Base-by-base conservation (phyloP, 30 jellyfish, hydroid and myxozoan species). In the Pelagia noctiluca region DNA sequence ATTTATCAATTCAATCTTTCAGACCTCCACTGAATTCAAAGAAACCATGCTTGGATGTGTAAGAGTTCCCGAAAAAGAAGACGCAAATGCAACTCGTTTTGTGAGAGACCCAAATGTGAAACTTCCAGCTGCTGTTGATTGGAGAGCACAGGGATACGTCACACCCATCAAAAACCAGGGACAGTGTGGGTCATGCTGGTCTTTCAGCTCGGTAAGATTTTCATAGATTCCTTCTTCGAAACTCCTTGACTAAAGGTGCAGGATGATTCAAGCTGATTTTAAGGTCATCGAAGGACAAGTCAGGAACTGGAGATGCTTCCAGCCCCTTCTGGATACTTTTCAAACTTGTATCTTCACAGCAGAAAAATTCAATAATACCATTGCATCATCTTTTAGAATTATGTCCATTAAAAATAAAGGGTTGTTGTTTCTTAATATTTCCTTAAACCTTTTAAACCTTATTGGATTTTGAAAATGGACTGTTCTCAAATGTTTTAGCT, bases 171-270 rank as follows among this genome's bases (percentile, higher is more conserved):
- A 89, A 48, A 89, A 94, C 81, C 99, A 94, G 74, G 99, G 99
- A 24, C 97, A 94, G 50, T 94, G 99, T 80, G 99, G 99, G 18
- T 88, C 99, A 13, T 94, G 99, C 60, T 94, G 97, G 97, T 71
- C 97, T 57, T 94, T 94, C 86, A 88, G 97, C 76, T 67, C 99
- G 28, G 99, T 93, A 82, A 50, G 96, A n/a, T 85, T 57, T 22
- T 1, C 12, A 24, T 33, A 21, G 31, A 34, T 42, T 30, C 30
- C 35, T n/a, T 54, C 26, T 54, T 21, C 29, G 18, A 18, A 22
- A 11, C 57, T 42, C 57, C 16, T 42, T 16, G 8, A 16, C 57
- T 42, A 5, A 16, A 16, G 8, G 57, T 42, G 12, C 16, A 5
- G 57, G n/a, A n/a, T n/a, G n/a, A n/a, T n/a, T n/a, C n/a, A n/a